Percentiles rank a stretch among this genome's conserved stretches.
Evolutionary conservation across 1,140 invertebrate species (phyloP).

Genomic region (Drosophila kikkawai): DNA sequence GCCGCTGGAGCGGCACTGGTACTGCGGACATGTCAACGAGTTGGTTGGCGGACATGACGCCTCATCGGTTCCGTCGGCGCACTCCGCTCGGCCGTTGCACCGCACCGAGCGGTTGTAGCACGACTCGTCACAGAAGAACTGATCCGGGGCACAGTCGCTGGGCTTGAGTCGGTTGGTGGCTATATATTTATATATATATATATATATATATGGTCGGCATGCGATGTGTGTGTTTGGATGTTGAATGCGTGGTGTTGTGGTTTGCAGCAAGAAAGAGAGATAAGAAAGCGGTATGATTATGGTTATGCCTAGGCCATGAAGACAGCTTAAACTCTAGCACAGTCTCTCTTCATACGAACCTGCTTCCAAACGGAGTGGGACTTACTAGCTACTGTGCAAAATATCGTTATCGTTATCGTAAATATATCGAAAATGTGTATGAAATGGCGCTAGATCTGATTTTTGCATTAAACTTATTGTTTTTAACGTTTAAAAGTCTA

Average conservation of each 20-base stretch:
- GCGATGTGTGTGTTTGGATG: slow-evolving; percentile 34
- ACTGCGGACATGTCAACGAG: slow-evolving; percentile 66
- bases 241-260: slow-evolving; percentile 23
- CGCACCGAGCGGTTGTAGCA: slow-evolving; percentile 85
- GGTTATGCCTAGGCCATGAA: slow-evolving; percentile 7
- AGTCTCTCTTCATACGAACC: slow-evolving; percentile 25
- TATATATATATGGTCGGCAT: slow-evolving; percentile 9
- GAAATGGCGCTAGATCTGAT: slow-evolving; percentile 6
- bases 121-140: slow-evolving; percentile 85
- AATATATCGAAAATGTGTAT: background rate
- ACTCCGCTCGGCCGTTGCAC: slow-evolving; percentile 86
- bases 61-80: slow-evolving; percentile 86
- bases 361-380: slow-evolving; percentile 2
- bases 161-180: slow-evolving; percentile 65
- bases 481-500: background rate
- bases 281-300: slow-evolving; percentile 56
- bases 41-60: slow-evolving; percentile 50
- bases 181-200: slow-evolving; percentile 36
- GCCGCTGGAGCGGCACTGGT: slow-evolving; percentile 77
- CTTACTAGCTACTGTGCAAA: slow-evolving; percentile 22
- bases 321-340: slow-evolving; percentile 12
- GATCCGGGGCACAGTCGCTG: slow-evolving; percentile 84
- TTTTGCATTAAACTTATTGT: background rate
- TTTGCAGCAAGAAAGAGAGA: slow-evolving; percentile 56
- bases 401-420: background rate